Percentiles rank a stretch among this genome's conserved stretches.
These are phyloP conservation scores for Thereva unica DNA, from an alignment of 2,888 invertebrate genomes.

Conservation along the genomic window DNA sequence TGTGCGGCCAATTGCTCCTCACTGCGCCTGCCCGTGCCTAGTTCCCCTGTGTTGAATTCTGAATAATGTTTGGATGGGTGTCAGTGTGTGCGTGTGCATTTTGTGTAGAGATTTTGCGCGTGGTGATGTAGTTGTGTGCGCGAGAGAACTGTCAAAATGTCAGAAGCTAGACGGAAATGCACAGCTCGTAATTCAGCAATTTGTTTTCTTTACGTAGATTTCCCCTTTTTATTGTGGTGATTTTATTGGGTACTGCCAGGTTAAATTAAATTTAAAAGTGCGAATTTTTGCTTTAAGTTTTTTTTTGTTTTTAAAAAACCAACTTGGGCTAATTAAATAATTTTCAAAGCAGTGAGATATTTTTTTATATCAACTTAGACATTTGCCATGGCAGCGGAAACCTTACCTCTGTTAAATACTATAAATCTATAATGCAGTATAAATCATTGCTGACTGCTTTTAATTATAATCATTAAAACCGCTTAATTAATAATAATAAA, in stretches of 20 bases:
- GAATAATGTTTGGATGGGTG: neutral
- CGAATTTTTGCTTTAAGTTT: neutral
- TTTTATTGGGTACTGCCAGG: neutral
- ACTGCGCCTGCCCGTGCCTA: neutral
- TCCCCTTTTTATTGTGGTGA: no score
- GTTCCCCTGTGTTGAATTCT: slow-evolving; percentile 4
- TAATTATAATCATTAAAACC: neutral
- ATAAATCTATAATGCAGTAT: no score
- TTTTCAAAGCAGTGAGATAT: no score
- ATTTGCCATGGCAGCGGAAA: no score
- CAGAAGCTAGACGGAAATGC: no score
- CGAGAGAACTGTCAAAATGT: neutral
- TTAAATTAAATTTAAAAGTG: neutral
- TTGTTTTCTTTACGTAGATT: slow-evolving; percentile 6
- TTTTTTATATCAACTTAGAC: no score
- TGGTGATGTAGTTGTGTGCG: neutral
- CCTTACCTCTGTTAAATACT: no score
- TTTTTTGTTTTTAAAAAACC: no score
- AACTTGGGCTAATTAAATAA: no score
- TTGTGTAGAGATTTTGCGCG: neutral
- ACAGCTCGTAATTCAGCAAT: neutral
- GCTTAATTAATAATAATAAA: no score
- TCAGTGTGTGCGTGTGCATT: neutral
- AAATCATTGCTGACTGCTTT: neutral
- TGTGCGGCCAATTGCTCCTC: neutral